Percentiles rank a stretch among this genome's conserved stretches.
Conservation (phyloP, 2,113 vertebrate species). For the Pelecanoides urinatrix region DNA sequence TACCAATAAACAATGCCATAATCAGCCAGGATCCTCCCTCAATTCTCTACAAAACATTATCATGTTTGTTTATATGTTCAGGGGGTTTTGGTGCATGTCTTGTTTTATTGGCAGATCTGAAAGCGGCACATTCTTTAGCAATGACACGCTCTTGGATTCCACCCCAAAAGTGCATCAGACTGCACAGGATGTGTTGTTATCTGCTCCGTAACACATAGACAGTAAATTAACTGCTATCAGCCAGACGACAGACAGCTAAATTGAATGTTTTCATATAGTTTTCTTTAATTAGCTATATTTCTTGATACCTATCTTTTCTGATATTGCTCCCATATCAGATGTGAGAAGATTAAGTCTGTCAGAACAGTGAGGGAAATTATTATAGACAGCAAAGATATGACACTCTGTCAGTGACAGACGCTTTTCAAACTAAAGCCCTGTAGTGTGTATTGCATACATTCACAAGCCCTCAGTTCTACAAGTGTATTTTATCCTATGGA, state of each 20-base stretch:
- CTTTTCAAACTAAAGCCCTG: neutral
- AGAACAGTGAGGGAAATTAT: neutral
- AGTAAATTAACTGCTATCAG: neutral
- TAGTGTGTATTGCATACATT: neutral
- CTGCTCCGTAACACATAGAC: neutral
- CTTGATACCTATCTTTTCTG: neutral
- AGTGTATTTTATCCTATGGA: neutral
- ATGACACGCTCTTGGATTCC: neutral
- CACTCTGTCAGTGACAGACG: neutral
- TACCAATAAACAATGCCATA: neutral
- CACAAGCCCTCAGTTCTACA: neutral
- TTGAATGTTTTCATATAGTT: neutral
- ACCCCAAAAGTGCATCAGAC: neutral
- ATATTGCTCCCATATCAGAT: neutral
- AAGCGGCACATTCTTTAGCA: neutral
- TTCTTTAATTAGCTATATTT: neutral
- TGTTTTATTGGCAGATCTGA: neutral
- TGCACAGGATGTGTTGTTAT: conserved; percentile 14
- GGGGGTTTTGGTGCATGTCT: neutral
- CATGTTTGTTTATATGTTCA: neutral
- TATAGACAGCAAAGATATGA: neutral
- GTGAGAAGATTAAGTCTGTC: neutral
- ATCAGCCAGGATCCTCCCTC: neutral
- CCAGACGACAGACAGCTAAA: neutral
- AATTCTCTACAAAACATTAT: neutral